Base-by-base conservation (phyloP, 2,113 vertebrate genomes). In the Ariopsis seemanni region DNA sequence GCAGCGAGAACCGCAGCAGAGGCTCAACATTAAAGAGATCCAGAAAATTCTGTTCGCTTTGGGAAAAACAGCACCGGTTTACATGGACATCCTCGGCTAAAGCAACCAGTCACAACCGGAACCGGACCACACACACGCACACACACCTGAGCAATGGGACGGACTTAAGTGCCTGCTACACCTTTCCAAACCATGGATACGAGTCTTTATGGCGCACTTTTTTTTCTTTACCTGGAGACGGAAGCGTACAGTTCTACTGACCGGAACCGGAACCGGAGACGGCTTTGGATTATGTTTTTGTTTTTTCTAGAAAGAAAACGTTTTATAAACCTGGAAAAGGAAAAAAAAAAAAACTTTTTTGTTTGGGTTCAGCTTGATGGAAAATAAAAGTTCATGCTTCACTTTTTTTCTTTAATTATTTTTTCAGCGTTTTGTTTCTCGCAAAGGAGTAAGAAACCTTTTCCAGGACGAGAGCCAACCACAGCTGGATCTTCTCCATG, bases 1-100 rank as follows among this genome's bases (percentile, higher is more conserved):
- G 96, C 96, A 95, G 91, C 92, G 96, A 72, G 95, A 96, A 88
- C 96, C 96, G 0, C 96, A 96, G 72, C 96, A 96, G 89, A 93
- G 96, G 72, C 93, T 95, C 62, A 95, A 94, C 92, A 94, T 96
- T 88, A 96, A 95, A 89, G 96, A 96, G 91, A 96, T 96, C 90
- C 95, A 96, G 91, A 95, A 95, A 89, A 93, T 94, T 67, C 92
- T 96, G 30, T 91, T 94, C 80, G 89, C 93, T 27, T 85, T 96
- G 89, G 95, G 95, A 90, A 96, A 96, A 92, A 92, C 96, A 83
- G 93, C 95, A 7, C 96, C 96, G 0, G 95, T 95, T 60, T 96
- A 96, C 89, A 93, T 96, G 92, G 95, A 96, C 86, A 95, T 96
- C 89, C 91, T 96, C 82, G 95, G 95, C 91, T 96, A 94, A 90